A percentile compares a stretch with the other conserved stretches of the same genome.
Conservation (phyloP, 2,888 invertebrate genomes). For the Spialia ferax region DNA sequence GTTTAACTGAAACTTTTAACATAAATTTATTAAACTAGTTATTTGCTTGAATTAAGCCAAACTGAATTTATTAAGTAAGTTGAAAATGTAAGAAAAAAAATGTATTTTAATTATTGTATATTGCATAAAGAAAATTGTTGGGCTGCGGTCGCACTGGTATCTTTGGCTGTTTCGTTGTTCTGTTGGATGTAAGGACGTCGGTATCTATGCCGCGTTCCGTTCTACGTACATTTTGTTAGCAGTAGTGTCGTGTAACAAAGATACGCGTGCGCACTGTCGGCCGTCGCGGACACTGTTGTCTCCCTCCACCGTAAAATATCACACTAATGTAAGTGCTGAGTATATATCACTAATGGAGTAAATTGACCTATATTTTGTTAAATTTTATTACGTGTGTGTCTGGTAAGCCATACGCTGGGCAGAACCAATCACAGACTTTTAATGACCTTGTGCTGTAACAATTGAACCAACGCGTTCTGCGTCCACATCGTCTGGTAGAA, state of each 20-base stretch:
- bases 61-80: slow-evolving; percentile 87
- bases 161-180: slow-evolving; percentile 55
- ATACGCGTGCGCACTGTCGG: slow-evolving; percentile 45
- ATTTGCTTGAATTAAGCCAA: slow-evolving; percentile 87
- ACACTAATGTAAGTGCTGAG: slow-evolving; percentile 75
- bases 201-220: slow-evolving; percentile 46
- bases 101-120: slow-evolving; percentile 86
- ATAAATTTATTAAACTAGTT: slow-evolving; percentile 86
- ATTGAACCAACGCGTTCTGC: background rate
- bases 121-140: slow-evolving; percentile 65
- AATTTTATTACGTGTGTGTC: slow-evolving; percentile 79
- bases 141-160: slow-evolving; percentile 56
- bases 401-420: slow-evolving; percentile 72
- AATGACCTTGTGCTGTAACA: background rate
- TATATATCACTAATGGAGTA: slow-evolving; percentile 77
- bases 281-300: slow-evolving; percentile 75
- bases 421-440: slow-evolving; percentile 53
- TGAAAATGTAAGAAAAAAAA: slow-evolving; percentile 83
- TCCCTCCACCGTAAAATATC: slow-evolving; percentile 70
- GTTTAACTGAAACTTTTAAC: slow-evolving; percentile 86
- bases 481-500: slow-evolving; percentile 19
- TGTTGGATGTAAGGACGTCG: slow-evolving; percentile 50
- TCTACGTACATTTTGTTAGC: slow-evolving; percentile 48
- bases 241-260: slow-evolving; percentile 50
- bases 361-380: slow-evolving; percentile 85